Base-by-base conservation (phyloP, 2,888 invertebrate genomes). In the Troides aeacus region DNA sequence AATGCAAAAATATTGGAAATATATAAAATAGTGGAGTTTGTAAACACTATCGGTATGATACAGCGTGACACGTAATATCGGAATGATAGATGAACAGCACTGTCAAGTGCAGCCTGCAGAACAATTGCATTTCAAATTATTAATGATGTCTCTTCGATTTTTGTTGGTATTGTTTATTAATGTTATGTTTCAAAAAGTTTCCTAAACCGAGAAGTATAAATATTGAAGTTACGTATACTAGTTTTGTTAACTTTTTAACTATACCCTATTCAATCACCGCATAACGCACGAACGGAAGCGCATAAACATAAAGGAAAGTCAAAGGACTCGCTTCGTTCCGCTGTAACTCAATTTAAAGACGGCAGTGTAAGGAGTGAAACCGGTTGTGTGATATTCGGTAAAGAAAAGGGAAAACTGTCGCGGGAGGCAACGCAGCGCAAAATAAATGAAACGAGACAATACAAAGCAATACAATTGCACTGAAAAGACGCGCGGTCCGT, bases 361-460 rank as follows among this genome's bases (percentile, higher is more conserved):
- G n/a, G 61, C n/a, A 21, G 57, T 65, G 23, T 21, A 65, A 69
- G 24, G 24, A 61, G 57, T 64, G 61, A 59, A 56, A 62, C 50
- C 61, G 53, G 21, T 71, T 69, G 66, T 68, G 58, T 64, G 66
- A 64, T 62, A 62, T 61, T 71, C 36, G 64, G 80, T 77, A 74
- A 72, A 79, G 80, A 84, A 86, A 70, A 85, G 84, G 76, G 81
- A 86, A 85, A 85, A 80, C 82, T 81, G 82, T 82, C 83, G 79
- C 78, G 74, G 72, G 53, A 64, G 60, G 66, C 76, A 79, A 77
- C 82, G 85, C 84, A 76, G 75, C 69, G 75, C 70, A 73, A 80
- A 80, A 80, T 82, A 89, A 90, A 90, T 88, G 89, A 86, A 87
- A 87, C 81, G 78, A 81, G 84, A 90, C 90, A 90, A 91, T 90